phyloP scores from a whole-genome alignment of 92 coral and sea anemone species.

The Zoanthus sociatus region DNA sequence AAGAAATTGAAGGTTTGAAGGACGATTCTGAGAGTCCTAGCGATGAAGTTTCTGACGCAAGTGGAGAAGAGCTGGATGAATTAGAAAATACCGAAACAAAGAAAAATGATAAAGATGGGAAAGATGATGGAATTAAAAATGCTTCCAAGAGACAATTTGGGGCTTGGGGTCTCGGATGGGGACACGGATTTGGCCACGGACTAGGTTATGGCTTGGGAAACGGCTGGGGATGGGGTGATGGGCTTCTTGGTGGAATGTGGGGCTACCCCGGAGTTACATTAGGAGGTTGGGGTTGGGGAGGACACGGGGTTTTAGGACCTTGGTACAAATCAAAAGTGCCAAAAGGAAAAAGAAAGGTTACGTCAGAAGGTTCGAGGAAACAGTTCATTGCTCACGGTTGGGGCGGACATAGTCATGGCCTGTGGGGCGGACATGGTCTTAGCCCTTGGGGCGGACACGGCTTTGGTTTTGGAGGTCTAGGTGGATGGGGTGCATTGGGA shows the following conservation, averaged over 20 bases:
- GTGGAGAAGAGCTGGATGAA: constrained; percentile 55
- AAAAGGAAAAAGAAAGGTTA: constrained; percentile 23
- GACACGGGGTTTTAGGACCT: constrained; percentile 51
- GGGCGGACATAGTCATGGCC: constrained; percentile 45
- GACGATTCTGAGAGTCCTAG: constrained; percentile 50
- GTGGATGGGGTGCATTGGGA: constrained; percentile 53
- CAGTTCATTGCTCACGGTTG: constrained; percentile 59
- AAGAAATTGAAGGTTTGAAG: constrained; percentile 15
- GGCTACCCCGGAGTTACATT: constrained; percentile 34
- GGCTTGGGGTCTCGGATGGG: constrained; percentile 59
- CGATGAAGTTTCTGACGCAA: constrained; percentile 53
- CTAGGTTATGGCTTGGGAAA: constrained; percentile 55
- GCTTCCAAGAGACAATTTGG: constrained; percentile 61
- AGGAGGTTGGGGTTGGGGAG: constrained; percentile 59
- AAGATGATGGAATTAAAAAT: constrained; percentile 29
- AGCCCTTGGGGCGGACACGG: constrained; percentile 64
- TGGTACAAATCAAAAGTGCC: constrained; percentile 62
- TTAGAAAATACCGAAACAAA: constrained; percentile 51
- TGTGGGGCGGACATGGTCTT: constrained; percentile 55
- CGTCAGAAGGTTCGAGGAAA: constrained; percentile 59
- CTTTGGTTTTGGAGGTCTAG: constrained; percentile 66
- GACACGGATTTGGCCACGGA: constrained; percentile 72
- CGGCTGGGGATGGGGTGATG: constrained; percentile 67
- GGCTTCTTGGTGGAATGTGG: constrained; percentile 54
- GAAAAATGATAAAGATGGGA: constrained; percentile 26